phyloP scores from a whole-genome alignment of 1,140 invertebrate species.

The Neodiprion lecontei region DNA sequence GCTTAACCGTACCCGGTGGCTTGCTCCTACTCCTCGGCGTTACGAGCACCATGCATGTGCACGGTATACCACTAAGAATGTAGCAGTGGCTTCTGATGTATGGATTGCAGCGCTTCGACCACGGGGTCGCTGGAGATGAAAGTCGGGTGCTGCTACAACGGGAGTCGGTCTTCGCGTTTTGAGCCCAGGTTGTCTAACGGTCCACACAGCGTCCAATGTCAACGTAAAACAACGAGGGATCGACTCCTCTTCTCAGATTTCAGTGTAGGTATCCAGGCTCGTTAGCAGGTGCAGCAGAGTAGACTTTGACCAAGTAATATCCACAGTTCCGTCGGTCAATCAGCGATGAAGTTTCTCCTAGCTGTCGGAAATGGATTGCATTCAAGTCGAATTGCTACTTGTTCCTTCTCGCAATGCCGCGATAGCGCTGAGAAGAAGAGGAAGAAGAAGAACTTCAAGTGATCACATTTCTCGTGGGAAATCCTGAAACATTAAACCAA shows the following conservation, averaged over 20 bases:
- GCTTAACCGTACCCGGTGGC: too few species aligned
- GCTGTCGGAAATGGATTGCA: neutral
- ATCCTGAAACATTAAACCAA: neutral
- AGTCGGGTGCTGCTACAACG: constrained; percentile 14
- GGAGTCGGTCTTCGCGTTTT: constrained; percentile 29
- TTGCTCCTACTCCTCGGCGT: too few species aligned
- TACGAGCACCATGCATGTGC: neutral
- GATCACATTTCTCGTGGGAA: constrained; percentile 11
- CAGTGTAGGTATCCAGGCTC: neutral
- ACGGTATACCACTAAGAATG: neutral
- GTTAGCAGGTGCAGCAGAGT: constrained; percentile 12
- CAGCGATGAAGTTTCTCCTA: constrained; percentile 10
- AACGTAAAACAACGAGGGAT: neutral
- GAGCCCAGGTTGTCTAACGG: constrained; percentile 42
- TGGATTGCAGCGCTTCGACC: neutral
- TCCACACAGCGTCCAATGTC: constrained; percentile 33
- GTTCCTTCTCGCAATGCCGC: too few species aligned
- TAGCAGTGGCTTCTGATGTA: neutral
- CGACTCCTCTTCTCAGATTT: constrained; percentile 1
- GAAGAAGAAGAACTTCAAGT: constrained; percentile 9
- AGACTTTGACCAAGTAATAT: constrained; percentile 12
- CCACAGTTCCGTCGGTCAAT: neutral
- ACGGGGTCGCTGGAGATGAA: constrained; percentile 20
- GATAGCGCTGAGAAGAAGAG: constrained; percentile 10
- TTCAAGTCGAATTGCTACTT: too few species aligned